Base-by-base conservation (phyloP, 1,140 invertebrate genomes). In the Bombus haemorrhoidalis region DNA sequence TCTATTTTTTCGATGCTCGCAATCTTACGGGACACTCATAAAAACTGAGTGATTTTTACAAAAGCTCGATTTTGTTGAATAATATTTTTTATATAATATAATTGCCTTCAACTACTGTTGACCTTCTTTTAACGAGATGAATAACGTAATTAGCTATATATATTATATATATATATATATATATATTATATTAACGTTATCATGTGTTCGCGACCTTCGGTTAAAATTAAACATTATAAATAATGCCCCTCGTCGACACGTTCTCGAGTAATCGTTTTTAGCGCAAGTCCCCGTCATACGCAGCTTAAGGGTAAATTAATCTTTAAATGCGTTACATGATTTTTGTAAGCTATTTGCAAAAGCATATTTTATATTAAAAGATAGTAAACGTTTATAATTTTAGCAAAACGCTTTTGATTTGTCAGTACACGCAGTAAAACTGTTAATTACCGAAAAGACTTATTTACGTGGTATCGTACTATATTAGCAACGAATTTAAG, bases 401-500 rank as follows among this genome's bases (percentile, higher is more conserved):
- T 77, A 47, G 34, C 22, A 25, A 47, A 12, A 39, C n/a, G 28
- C 53, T 68, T 83, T 64, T 34, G 3, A 77, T 57, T 77, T 68
- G 12, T 57, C 41, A 77, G 37, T 53, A 53, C 62, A 68, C n/a
- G 25, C 62, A 41, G 28, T 39, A 32, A 47, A 68, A 57, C 59
- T 32, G 22, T 37, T 34, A 43, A 71, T 84, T 79, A 47, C n/a
- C 18, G 43, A 76, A 59, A 79, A 84, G 47, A 84, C 47, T 84
- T 66, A 59, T 84, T 79, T 71, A n/a, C n/a, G 47, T 41, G n/a
- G 47, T n/a, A 62, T 79, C 53, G 77, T 72, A 47, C 34, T 71
- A 37, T 32, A 28, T 71, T 84, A 71, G 57, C 76, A 84, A 84
- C 47, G 43, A 69, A 78, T 37, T 28, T 37, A 66, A 77, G 34